Percentiles rank a stretch among this genome's conserved stretches.
Evolutionary conservation across 2,113 vertebrate genomes (phyloP).

Genomic region (Triplophysa siluroides): DNA sequence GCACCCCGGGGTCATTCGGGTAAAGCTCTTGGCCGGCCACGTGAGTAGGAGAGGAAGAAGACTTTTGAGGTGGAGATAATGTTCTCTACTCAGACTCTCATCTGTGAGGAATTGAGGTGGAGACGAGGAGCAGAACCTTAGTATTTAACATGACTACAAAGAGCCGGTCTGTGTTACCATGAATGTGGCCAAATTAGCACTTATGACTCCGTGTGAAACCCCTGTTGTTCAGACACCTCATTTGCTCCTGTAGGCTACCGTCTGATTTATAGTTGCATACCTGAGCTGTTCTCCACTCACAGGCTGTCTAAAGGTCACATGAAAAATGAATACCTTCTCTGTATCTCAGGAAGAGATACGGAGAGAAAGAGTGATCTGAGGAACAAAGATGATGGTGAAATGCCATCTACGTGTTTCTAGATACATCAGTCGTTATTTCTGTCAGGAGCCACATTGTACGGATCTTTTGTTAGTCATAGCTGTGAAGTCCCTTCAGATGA

Average conservation of each 20-base stretch:
- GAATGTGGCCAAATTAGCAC: conserved; percentile 8
- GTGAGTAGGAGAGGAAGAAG: conserved; percentile 45
- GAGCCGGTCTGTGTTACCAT: background rate
- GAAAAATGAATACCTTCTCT: conserved; percentile 69
- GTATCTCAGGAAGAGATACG: background rate
- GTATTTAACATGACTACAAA: conserved; percentile 21
- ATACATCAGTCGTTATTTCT: background rate
- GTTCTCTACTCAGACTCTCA: background rate
- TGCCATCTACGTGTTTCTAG: background rate
- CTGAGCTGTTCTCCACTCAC: conserved; percentile 64
- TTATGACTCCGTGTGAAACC: conserved; percentile 1
- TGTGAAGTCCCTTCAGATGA: conserved; percentile 15
- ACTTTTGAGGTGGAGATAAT: conserved; percentile 41
- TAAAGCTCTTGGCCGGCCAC: conserved; percentile 52
- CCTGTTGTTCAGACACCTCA: background rate
- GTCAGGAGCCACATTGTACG: background rate
- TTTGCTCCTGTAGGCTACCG: conserved; percentile 13
- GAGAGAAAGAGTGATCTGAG: background rate
- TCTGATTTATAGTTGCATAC: conserved; percentile 52
- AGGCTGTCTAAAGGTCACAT: conserved; percentile 74
- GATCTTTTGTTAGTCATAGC: conserved; percentile 5
- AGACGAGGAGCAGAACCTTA: background rate
- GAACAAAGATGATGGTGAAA: background rate
- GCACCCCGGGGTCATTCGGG: conserved; percentile 59
- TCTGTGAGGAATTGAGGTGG: background rate